phyloP scores from a whole-genome alignment of 2,888 invertebrate species.

The Alcis repandata region DNA sequence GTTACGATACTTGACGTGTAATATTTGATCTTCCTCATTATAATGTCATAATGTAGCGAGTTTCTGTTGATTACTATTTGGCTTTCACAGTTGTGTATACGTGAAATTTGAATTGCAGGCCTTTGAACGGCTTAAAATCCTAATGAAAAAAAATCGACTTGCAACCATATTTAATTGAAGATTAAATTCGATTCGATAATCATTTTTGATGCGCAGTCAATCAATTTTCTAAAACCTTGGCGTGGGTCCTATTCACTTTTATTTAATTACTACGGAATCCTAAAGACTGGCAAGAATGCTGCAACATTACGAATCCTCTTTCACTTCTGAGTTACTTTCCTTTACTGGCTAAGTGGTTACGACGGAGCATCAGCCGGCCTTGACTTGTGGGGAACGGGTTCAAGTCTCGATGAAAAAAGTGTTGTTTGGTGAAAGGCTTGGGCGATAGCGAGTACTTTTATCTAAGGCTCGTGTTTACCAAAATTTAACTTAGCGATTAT shows the following conservation, averaged over 20 bases:
- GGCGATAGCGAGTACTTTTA: slow-evolving; percentile 5
- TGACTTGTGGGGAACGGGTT: slow-evolving; percentile 66
- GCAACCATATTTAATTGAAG: no score
- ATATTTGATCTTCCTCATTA: slow-evolving; percentile 16
- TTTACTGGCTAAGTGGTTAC: slow-evolving; percentile 45
- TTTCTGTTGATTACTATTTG: neutral
- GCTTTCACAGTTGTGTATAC: no score
- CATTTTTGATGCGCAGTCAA: no score
- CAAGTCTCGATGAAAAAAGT: slow-evolving; percentile 63
- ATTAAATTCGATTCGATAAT: no score
- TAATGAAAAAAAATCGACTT: no score
- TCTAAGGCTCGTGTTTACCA: neutral
- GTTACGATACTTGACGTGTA: slow-evolving; percentile 20
- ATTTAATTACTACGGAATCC: no score
- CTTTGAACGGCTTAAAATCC: no score
- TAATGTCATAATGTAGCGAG: slow-evolving; percentile 11
- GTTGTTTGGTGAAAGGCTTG: slow-evolving; percentile 34
- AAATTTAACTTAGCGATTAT: no score
- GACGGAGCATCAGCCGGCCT: slow-evolving; percentile 64
- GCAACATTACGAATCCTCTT: neutral
- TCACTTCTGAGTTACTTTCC: slow-evolving; percentile 15
- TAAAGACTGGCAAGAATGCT: neutral
- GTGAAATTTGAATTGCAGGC: no score
- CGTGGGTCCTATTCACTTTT: no score
- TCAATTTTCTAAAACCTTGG: no score